Evolutionary conservation across 2,888 invertebrate genomes (phyloP), one percentile per base, ranked within the genome.

Genomic region (Heliconius charithonia): DNA sequence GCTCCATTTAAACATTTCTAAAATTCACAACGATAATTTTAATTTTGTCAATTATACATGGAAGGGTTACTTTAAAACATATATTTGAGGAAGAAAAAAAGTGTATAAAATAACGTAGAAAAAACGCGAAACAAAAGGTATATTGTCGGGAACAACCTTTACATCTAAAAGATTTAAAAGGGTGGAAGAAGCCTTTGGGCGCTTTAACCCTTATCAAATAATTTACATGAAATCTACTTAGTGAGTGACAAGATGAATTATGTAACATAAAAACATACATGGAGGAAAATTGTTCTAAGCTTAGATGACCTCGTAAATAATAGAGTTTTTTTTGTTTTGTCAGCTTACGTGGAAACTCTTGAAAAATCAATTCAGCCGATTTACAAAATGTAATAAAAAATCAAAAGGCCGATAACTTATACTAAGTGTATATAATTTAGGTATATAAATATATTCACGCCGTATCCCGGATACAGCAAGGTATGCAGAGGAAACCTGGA

Each of bases 151-250:
- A 82, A 82, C 66, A 82, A 80, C 77, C 81, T 83, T 81, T 82
- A 82, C 83, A 81, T 83, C 81, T 83, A 77, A 81, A 82, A 83
- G 83, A 82, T 84, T 83, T 83, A 83, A 83, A 83, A 82, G 80
- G 83, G 80, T 82, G 82, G 79, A 82, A 81, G 78, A 82, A 76
- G 76, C 80, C 83, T 79, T 25, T 62, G 81, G 82, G 83, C 81
- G 77, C 81, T 83, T 83, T 80, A 82, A 85, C 83, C 83, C 83
- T 84, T 80, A 82, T 85, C 82, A 85, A 83, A 82, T 84, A 84
- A 85, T 84, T 83, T 84, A 83, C 83, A 83, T 84, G 82, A 84
- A 83, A 82, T 83, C 80, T 80, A 83, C 83, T 85, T 83, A 83
- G 82, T 79, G 82, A 80, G 80, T 79, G 80, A 77, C 82, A 81